phyloP scores from a whole-genome alignment of 1,140 invertebrate species.

The Tachypleus tridentatus region DNA sequence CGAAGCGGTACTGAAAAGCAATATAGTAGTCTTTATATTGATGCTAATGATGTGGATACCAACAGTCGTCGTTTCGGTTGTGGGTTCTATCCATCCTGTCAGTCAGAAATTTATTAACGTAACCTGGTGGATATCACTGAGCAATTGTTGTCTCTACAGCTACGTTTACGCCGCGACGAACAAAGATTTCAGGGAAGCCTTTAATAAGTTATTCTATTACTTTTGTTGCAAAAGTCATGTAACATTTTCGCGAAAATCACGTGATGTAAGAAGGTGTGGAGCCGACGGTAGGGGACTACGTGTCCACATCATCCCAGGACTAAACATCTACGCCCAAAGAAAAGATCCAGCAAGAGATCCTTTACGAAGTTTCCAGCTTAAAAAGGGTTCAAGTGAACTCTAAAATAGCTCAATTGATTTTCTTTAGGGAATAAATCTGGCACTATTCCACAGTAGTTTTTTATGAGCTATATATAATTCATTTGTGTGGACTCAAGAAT shows the following conservation, averaged over 20 bases:
- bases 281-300: slow-evolving; percentile 33
- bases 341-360: slow-evolving; percentile 9
- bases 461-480: too few species aligned
- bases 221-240: slow-evolving; percentile 69
- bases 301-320: slow-evolving; percentile 62
- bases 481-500: too few species aligned
- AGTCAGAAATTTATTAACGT: slow-evolving; percentile 45
- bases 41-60: slow-evolving; percentile 56
- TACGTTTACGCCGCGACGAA: slow-evolving; percentile 52
- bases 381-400: too few species aligned
- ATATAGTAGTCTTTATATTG: slow-evolving; percentile 48
- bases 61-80: slow-evolving; percentile 42
- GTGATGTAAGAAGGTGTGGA: slow-evolving; percentile 5
- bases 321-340: slow-evolving; percentile 47
- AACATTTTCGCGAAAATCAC: slow-evolving; percentile 36
- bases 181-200: slow-evolving; percentile 56
- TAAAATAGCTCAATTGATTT: too few species aligned
- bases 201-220: slow-evolving; percentile 62
- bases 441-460: too few species aligned
- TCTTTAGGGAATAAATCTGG: too few species aligned
- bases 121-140: slow-evolving; percentile 51
- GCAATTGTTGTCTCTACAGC: slow-evolving; percentile 53
- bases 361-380: too few species aligned
- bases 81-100: slow-evolving; percentile 37
- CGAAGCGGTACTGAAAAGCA: slow-evolving; percentile 47